Base-by-base conservation (phyloP, 2,888 invertebrate genomes). In the Tipula vernalis region DNA sequence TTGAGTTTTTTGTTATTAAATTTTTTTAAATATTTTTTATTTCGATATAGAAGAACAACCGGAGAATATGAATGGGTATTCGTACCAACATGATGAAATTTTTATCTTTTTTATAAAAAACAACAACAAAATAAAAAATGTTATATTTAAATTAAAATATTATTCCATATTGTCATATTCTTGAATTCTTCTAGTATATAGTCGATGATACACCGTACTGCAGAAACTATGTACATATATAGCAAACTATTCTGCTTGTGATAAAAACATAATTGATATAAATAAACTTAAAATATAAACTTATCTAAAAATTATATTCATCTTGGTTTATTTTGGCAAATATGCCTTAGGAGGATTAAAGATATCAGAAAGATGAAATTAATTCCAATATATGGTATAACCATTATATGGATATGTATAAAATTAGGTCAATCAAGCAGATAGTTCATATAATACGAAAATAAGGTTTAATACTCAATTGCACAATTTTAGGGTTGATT, bases 351-450 rank as follows among this genome's bases (percentile, higher is more conserved):
- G 71, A 71, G 71, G 28, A 71, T 71, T 71, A 71, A 71, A 71
- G 10, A 71, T 71, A 71, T 71, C 71, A 4, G 28, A 28, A 71
- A 71, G 28, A 71, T 71, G 71, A 71, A 71, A 71, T 71, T 71
- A 71, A 71, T 71, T 71, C 28, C 71, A 2, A 28, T 71, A 71
- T 12, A 57, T 57, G 5, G n/a, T n/a, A n/a, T 28, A 28, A 1
- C 28, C 28, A 28, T 28, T 28, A 28, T 28, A 28, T 28, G 28
- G 28, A 28, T 71, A 10, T 71, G 10, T 10, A 28, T 10, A 12
- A 71, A 71, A 71, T 71, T 71, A 71, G 71, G 71, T 71, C 71
- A 71, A 71, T 71, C 71, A 71, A 71, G 71, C 71, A 71, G 71
- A 71, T 71, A 71, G 71, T 71, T 71, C 28, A 28, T 71, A 71